phyloP scores from a whole-genome alignment of 1,140 invertebrate genomes.

The Bombus vancouverensis region DNA sequence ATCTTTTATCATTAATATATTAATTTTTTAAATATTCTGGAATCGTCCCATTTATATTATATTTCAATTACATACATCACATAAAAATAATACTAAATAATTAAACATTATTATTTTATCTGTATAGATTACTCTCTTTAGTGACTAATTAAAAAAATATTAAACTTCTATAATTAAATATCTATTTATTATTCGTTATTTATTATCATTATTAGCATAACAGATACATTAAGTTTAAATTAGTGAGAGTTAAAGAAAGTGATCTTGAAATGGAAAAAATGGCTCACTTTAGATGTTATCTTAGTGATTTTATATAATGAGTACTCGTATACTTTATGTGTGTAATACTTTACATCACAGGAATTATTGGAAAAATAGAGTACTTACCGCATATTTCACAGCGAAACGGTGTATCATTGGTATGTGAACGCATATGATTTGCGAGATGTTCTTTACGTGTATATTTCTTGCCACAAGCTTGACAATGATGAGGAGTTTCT shows the following conservation, averaged over 20 bases:
- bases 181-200: no score
- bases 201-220: no score
- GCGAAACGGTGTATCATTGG: slow-evolving; percentile 91
- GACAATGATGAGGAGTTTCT: slow-evolving; percentile 89
- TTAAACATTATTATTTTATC: not conserved
- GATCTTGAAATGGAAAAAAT: not conserved
- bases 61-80: not conserved
- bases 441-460: slow-evolving; percentile 90
- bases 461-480: slow-evolving; percentile 90
- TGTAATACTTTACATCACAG: not conserved
- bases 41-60: slow-evolving; percentile 48
- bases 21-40: slow-evolving; percentile 36
- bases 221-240: no score
- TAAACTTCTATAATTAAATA: not conserved
- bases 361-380: not conserved
- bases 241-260: not conserved
- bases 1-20: not conserved
- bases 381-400: slow-evolving; percentile 90
- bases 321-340: not conserved
- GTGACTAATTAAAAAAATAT: not conserved
- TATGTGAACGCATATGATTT: slow-evolving; percentile 91
- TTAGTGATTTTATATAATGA: not conserved
- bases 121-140: not conserved
- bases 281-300: not conserved
- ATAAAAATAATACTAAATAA: not conserved